phyloP scores from a whole-genome alignment of 1,140 invertebrate genomes.

The Apis laboriosa region DNA sequence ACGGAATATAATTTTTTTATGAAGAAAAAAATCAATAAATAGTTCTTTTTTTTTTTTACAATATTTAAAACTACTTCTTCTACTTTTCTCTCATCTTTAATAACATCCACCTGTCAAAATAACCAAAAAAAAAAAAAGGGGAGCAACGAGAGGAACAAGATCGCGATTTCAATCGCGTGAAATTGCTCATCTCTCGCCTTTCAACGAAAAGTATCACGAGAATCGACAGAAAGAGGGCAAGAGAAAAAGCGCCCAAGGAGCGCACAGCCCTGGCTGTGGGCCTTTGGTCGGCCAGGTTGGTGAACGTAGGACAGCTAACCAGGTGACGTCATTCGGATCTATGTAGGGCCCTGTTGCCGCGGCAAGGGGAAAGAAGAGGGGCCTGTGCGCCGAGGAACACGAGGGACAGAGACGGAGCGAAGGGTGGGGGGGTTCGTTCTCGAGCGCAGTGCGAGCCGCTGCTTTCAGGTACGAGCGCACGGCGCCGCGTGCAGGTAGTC shows the following conservation, averaged over 20 bases:
- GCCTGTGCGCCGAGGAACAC: slow-evolving; percentile 52
- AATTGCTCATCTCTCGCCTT: neutral
- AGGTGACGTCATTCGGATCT: slow-evolving; percentile 74
- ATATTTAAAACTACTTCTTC: no score
- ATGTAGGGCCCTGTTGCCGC: slow-evolving; percentile 49
- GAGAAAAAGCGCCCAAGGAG: neutral
- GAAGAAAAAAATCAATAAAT: no score
- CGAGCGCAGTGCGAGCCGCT: slow-evolving; percentile 72
- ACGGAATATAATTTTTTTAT: no score
- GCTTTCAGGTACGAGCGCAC: slow-evolving; percentile 75
- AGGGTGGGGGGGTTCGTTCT: slow-evolving; percentile 72
- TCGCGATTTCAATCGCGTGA: no score
- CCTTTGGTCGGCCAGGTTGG: slow-evolving; percentile 64
- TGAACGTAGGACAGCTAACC: slow-evolving; percentile 75
- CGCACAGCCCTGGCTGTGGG: slow-evolving; percentile 49
- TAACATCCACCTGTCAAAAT: no score
- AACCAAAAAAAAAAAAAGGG: no score
- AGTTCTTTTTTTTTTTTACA: neutral
- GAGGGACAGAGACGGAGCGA: slow-evolving; percentile 58
- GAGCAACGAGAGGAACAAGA: no score
- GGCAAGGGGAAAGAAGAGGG: slow-evolving; percentile 46
- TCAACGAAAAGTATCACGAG: neutral
- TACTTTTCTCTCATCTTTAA: no score
- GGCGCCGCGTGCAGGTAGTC: slow-evolving; percentile 74
- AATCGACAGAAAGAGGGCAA: slow-evolving; percentile 18